Base-by-base conservation (phyloP, 2,888 invertebrate genomes). In the Cecidostiba fungosa region DNA sequence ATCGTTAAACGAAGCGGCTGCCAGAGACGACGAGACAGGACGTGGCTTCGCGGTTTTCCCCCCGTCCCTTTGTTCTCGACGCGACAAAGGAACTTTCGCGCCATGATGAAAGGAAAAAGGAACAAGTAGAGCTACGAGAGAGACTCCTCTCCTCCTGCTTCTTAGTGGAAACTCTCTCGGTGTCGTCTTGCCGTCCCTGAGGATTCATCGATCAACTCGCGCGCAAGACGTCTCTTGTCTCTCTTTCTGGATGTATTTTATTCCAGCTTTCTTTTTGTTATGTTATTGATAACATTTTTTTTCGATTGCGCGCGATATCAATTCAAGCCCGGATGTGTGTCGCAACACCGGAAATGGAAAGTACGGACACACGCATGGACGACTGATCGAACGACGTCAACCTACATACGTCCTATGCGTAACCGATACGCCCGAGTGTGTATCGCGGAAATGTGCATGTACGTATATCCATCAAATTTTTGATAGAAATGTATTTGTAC, bases 91-190 rank as follows among this genome's bases (percentile, higher is more conserved):
- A 39, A 77, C 59, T 62, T 77, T 77, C 62, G 62, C 77, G 12
- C 39, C 39, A 62, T 62, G 59, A 77, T 77, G 62, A 77, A 77
- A 77, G 77, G 62, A 77, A 77, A 77, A 54, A 77, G 59, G 39
- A 14, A n/a, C 23, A 59, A 19, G 54, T 8, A 59, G 54, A 59
- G 54, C 54, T n/a, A n/a, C 54, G 50, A 43, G 43, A 43, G 47
- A 14, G 16, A 4, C 50, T 26, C 19, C 26, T 8, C 43, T 50
- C 32, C 50, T n/a, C 19, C 54, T 26, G 76, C 54, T 77, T 78
- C 69, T 78, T 69, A 47, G 69, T n/a, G 77, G 26, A 77, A 77
- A 62, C 59, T 77, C 76, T 54, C 54, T 59, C 26, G 36, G 26
- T 32, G 59, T 39, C 62, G 29, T 54, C 36, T n/a, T 47, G 26